Evolutionary conservation across 2,113 vertebrate species (phyloP).

Genomic region (Sturnus vulgaris): DNA sequence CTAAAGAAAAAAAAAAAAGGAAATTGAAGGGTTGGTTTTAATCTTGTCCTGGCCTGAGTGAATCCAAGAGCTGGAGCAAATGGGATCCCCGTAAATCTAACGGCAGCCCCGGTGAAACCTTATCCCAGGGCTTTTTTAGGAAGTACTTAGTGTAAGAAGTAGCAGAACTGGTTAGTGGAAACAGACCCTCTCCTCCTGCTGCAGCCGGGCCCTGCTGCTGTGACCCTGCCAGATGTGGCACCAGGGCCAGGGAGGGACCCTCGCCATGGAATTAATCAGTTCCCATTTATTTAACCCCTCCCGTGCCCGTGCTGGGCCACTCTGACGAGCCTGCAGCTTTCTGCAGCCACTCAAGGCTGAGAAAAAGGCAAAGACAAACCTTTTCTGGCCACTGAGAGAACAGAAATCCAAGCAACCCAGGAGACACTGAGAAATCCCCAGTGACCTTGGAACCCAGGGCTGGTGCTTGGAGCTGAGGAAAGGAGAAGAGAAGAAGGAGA

Average conservation of each 20-base stretch:
- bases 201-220: neutral
- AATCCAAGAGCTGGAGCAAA: constrained; percentile 55
- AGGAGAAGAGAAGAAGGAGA: neutral
- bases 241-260: neutral
- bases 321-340: neutral
- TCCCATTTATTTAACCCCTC: constrained; percentile 54
- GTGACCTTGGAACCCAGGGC: neutral
- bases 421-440: neutral
- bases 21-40: constrained; percentile 66
- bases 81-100: constrained; percentile 59
- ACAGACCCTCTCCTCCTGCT: constrained; percentile 32
- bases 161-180: constrained; percentile 63
- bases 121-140: constrained; percentile 45
- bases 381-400: neutral
- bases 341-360: neutral
- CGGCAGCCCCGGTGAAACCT: constrained; percentile 58
- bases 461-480: neutral
- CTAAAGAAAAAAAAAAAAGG: constrained; percentile 36
- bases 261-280: neutral
- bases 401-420: accelerated
- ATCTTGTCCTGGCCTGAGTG: constrained; percentile 54
- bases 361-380: neutral
- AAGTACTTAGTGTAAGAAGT: constrained; percentile 66
- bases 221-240: constrained; percentile 20
- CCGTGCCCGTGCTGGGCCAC: neutral